Evolutionary conservation across 1,140 invertebrate genomes (phyloP).

Genomic region (Battus philenor): DNA sequence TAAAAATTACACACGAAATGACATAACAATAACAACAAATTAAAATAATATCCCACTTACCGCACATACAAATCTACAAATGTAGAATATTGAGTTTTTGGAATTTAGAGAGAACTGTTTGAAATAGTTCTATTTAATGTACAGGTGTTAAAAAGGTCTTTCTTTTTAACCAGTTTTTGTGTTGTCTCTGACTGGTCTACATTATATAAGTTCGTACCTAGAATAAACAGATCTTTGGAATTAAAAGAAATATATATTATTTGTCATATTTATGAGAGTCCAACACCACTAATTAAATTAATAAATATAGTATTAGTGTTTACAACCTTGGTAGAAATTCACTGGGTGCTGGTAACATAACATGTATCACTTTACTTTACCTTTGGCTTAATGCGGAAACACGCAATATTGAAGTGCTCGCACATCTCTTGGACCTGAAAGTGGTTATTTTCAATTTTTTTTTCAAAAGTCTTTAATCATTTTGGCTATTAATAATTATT

Average conservation of each 20-base stretch:
- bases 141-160: too few species aligned
- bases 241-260: too few species aligned
- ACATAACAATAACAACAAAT: slow-evolving; percentile 6
- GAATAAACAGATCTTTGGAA: slow-evolving; percentile 15
- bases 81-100: slow-evolving; percentile 1
- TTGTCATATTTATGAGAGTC: slow-evolving; percentile 1
- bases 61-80: background rate
- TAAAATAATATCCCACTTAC: background rate
- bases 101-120: too few species aligned
- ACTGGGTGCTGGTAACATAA: background rate
- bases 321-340: slow-evolving; percentile 7
- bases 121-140: too few species aligned
- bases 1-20: slow-evolving; percentile 14
- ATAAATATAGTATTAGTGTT: slow-evolving; percentile 1
- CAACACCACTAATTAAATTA: slow-evolving; percentile 10
- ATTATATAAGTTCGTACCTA: slow-evolving; percentile 5
- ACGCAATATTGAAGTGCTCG: slow-evolving; percentile 76
- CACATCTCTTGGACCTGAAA: slow-evolving; percentile 78
- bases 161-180: too few species aligned
- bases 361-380: slow-evolving; percentile 36
- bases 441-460: too few species aligned
- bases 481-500: too few species aligned
- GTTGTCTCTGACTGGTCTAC: too few species aligned
- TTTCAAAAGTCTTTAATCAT: too few species aligned
- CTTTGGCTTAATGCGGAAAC: slow-evolving; percentile 77